Evolutionary conservation across 2,888 invertebrate species (phyloP), one percentile per base, ranked within the genome.

Genomic region (Conchocele bisecta): DNA sequence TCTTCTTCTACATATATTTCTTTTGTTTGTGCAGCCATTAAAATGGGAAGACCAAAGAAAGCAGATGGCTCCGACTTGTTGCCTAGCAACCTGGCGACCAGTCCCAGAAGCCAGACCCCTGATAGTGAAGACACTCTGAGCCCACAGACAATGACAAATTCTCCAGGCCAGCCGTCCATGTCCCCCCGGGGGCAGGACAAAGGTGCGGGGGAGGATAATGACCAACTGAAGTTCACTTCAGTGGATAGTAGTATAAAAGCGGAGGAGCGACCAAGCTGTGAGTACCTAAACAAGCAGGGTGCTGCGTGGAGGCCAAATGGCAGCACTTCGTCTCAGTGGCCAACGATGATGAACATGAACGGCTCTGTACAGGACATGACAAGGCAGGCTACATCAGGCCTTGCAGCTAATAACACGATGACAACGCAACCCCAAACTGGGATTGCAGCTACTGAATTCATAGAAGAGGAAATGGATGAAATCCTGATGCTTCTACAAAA

Each of bases 21-120:
- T 7, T 46, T n/a, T 59, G 20, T 58, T n/a, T 60, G 71, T 73
- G 15, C 75, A 87, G 87, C 87, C 28, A 87, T 87, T 69, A 87
- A 87, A 50, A 87, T 87, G 87, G 87, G 87, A 24, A 72, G 87
- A 33, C 87, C 87, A n/a, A 87, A 84, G 75, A 86, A 86, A 67
- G 76, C 77, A 7, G 81, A 81, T 26, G 79, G 75, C 39, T 65
- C 58, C 64, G 83, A 80, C n/a, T 46, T 24, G 24, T 48, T 13
- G 22, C 48, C 51, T 39, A 46, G 46, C 29, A 28, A 6, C 50
- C n/a, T n/a, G n/a, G 58, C 65, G 53, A 51, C 67, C 44, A 61
- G 48, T 54, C 54, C 54, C 35, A 76, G 69, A 61, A 24, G 64
- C 42, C 64, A 54, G 35, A 56, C 64, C n/a, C 56, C 67, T 50